Evolutionary conservation across 1,140 invertebrate species (phyloP).

Genomic region (Cydia splendana): DNA sequence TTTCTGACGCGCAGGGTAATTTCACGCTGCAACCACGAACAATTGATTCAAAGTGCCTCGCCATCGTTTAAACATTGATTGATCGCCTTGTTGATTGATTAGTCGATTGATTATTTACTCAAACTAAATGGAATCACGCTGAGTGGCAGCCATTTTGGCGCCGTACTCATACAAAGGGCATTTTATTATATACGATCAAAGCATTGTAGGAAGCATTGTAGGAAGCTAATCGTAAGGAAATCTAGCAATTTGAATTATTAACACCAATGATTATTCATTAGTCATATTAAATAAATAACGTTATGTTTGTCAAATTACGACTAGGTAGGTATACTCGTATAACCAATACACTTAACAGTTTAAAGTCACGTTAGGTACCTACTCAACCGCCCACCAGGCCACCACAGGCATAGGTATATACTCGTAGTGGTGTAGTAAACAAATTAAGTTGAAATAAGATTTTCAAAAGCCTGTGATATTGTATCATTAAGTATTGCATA

Average conservation of each 20-base stretch:
- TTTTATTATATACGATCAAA: neutral
- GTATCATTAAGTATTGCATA: no score
- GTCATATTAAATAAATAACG: neutral
- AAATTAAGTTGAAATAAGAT: no score
- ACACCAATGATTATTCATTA: neutral
- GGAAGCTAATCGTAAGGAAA: neutral
- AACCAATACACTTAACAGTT: neutral
- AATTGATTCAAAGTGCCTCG: constrained; percentile 7
- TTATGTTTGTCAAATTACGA: neutral
- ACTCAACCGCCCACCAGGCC: neutral
- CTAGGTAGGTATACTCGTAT: neutral
- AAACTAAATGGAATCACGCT: constrained; percentile 18
- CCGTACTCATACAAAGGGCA: neutral
- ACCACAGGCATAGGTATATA: no score
- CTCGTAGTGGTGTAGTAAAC: no score
- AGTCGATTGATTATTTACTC: constrained; percentile 17
- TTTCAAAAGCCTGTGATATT: no score
- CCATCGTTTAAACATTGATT: constrained; percentile 3
- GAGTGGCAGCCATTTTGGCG: constrained; percentile 3
- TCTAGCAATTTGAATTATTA: neutral
- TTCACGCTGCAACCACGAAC: constrained; percentile 13
- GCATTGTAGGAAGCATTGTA: neutral
- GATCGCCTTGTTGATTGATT: constrained; percentile 1
- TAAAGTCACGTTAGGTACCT: neutral
- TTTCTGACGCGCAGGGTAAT: neutral